phyloP scores from a whole-genome alignment of 1,140 invertebrate genomes.

The Pristionchus pacificus region DNA sequence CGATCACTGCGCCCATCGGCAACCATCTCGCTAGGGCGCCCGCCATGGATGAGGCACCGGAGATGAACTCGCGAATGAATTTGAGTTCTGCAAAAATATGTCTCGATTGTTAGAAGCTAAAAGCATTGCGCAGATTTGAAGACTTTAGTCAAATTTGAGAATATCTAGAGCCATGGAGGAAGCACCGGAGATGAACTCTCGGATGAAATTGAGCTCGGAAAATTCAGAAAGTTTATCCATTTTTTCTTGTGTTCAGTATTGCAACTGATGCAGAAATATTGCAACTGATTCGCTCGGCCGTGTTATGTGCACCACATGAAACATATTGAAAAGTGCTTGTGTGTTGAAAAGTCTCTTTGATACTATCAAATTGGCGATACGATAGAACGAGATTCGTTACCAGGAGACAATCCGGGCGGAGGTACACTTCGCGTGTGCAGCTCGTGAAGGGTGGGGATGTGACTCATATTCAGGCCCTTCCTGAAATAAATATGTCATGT shows the following conservation, averaged over 20 bases:
- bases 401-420: slow-evolving; percentile 16
- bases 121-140: too few relatives aligned
- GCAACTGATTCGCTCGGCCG: too few relatives aligned
- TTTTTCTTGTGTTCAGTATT: too few relatives aligned
- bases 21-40: slow-evolving; percentile 83
- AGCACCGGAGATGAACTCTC: slow-evolving; percentile 81
- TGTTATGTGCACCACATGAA: too few relatives aligned
- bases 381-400: too few relatives aligned
- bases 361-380: too few relatives aligned
- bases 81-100: slow-evolving; percentile 71
- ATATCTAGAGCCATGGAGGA: slow-evolving; percentile 87
- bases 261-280: too few relatives aligned
- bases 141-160: too few relatives aligned
- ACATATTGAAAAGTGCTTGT: too few relatives aligned
- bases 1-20: slow-evolving; percentile 84
- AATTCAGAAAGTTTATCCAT: too few relatives aligned
- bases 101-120: slow-evolving; percentile 47
- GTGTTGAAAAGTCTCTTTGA: too few relatives aligned
- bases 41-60: slow-evolving; percentile 79
- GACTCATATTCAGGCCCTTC: slow-evolving; percentile 82
- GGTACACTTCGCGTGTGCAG: slow-evolving; percentile 61
- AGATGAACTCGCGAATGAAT: slow-evolving; percentile 87
- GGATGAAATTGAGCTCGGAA: slow-evolving; percentile 81
- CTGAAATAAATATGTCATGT: too few relatives aligned
- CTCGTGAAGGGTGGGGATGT: slow-evolving; percentile 79